phyloP scores from a whole-genome alignment of 2,888 invertebrate species.

The Philereme transversata region DNA sequence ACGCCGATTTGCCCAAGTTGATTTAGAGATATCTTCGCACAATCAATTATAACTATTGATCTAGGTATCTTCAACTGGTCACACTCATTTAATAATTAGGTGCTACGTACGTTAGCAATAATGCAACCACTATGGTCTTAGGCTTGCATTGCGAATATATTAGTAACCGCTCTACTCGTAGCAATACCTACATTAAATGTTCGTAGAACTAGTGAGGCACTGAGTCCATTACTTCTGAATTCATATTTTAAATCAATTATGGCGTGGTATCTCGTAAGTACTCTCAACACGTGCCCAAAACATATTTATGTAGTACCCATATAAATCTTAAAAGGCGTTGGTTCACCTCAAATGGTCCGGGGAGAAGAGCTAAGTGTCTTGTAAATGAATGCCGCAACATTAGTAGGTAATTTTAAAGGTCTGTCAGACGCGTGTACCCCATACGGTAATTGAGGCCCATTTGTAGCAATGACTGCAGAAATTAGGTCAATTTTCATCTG shows the following conservation, averaged over 20 bases:
- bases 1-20: too few species aligned
- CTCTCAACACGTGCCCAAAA: not conserved
- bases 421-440: conserved; percentile 27
- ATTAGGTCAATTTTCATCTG: conserved; percentile 57
- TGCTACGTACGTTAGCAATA: not conserved
- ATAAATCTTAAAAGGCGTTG: not conserved
- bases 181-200: too few species aligned
- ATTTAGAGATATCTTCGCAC: too few species aligned
- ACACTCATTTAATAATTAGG: too few species aligned
- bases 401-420: not conserved
- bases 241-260: not conserved
- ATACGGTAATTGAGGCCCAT: conserved; percentile 37
- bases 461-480: conserved; percentile 43
- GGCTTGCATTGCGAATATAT: not conserved
- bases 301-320: not conserved
- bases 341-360: not conserved
- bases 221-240: too few species aligned
- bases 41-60: too few species aligned
- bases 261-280: not conserved
- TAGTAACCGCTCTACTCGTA: too few species aligned
- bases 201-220: too few species aligned
- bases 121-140: not conserved
- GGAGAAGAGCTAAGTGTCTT: not conserved
- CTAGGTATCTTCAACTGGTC: too few species aligned
- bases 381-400: not conserved